A percentile compares a stretch with the other conserved stretches of the same genome.
Conservation (phyloP, 2,797 vertebrate species). For the Epinephelus malabaricus region DNA sequence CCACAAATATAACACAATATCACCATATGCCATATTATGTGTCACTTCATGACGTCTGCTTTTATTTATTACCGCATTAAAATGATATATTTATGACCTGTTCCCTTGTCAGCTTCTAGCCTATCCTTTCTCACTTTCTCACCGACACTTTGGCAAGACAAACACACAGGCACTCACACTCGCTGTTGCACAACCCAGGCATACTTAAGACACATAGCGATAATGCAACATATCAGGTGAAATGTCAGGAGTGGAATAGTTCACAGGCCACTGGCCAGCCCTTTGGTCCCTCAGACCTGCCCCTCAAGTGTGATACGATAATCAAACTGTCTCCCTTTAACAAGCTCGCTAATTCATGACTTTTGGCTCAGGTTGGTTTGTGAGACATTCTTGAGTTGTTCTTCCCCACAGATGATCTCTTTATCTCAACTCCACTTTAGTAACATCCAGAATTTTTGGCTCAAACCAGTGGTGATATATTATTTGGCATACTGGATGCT, state of each 20-base stretch:
- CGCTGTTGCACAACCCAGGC: conserved; percentile 25
- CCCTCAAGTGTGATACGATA: conserved; percentile 9
- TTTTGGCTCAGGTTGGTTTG: conserved; percentile 14
- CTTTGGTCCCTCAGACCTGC: background rate
- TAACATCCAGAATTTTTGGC: background rate
- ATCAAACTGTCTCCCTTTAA: conserved; percentile 71
- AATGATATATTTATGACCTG: background rate
- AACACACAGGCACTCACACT: conserved; percentile 19
- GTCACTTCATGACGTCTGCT: background rate
- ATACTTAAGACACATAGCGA: conserved; percentile 21
- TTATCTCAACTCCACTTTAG: conserved; percentile 11
- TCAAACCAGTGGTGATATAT: background rate
- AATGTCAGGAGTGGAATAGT: conserved; percentile 68
- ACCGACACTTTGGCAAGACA: conserved; percentile 8
- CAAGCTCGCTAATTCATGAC: conserved; percentile 60
- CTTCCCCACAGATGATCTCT: conserved; percentile 29
- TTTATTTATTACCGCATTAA: background rate
- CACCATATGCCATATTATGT: background rate
- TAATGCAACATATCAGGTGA: conserved; percentile 73
- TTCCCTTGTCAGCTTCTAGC: background rate
- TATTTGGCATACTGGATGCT: too few relatives aligned
- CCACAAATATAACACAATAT: background rate
- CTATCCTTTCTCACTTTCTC: conserved; percentile 22
- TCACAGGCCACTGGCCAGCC: background rate
- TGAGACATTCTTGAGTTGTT: conserved; percentile 7